phyloP scores from a whole-genome alignment of 2,888 invertebrate species.

The Epicampocera succincta region DNA sequence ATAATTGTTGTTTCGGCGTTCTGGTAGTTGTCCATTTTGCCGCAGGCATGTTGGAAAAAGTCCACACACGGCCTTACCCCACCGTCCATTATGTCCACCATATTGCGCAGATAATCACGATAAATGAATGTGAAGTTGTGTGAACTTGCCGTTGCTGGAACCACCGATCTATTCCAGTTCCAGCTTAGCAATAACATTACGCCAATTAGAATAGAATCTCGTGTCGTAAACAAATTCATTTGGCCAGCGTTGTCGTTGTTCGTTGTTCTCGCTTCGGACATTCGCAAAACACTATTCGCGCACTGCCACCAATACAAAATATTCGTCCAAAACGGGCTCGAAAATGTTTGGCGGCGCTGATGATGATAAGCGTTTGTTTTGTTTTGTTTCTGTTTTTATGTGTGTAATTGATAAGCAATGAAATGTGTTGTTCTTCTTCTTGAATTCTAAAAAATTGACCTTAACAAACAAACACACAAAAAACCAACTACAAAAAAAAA shows the following conservation, averaged over 20 bases:
- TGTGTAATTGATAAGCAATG: constrained; percentile 56
- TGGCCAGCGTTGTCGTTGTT: constrained; percentile 20
- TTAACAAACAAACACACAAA: constrained; percentile 39
- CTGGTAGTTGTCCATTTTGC: constrained; percentile 69
- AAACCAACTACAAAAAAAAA: no score
- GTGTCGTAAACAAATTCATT: constrained; percentile 31
- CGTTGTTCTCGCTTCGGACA: constrained; percentile 48
- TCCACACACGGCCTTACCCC: constrained; percentile 75
- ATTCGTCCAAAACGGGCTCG: constrained; percentile 36
- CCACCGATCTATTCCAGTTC: constrained; percentile 2
- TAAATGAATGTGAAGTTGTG: constrained; percentile 73
- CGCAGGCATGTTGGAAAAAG: constrained; percentile 78
- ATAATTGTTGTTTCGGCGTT: neutral
- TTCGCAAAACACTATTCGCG: constrained; percentile 55
- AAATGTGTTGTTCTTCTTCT: neutral
- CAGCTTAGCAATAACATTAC: constrained; percentile 41
- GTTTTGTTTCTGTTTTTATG: constrained; percentile 10
- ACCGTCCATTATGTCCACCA: constrained; percentile 73
- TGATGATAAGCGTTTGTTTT: constrained; percentile 48
- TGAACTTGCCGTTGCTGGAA: constrained; percentile 15
- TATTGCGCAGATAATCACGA: constrained; percentile 73
- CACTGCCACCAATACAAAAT: constrained; percentile 18
- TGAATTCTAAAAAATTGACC: constrained; percentile 58
- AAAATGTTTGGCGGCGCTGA: constrained; percentile 22
- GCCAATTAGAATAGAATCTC: neutral